A percentile compares a stretch with the other conserved stretches of the same genome.
phyloP scores from a whole-genome alignment of 2,888 invertebrate genomes.

The Calameuta filiformis region DNA sequence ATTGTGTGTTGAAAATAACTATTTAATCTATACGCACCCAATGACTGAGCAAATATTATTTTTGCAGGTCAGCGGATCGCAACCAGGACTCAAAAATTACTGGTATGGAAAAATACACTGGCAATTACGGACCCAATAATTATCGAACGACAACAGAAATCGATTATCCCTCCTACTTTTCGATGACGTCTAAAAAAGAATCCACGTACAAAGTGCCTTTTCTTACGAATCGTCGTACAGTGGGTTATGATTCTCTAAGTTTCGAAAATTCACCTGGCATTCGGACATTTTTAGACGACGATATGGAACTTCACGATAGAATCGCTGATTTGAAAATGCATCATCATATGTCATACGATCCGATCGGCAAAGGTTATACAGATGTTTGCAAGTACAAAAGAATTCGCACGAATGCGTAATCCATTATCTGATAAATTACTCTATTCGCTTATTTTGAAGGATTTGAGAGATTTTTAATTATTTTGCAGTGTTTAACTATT shows the following conservation, averaged over 20 bases:
- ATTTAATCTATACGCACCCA: neutral
- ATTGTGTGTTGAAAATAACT: neutral
- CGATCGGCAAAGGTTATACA: constrained; percentile 17
- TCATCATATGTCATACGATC: constrained; percentile 25
- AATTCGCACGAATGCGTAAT: neutral
- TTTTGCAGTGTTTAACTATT: neutral
- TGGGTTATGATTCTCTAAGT: constrained; percentile 37
- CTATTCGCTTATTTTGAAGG: neutral
- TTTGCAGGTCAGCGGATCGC: neutral
- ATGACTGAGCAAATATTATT: neutral
- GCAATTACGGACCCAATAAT: constrained; percentile 19
- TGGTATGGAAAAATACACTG: neutral
- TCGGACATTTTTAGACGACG: constrained; percentile 45
- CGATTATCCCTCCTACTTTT: constrained; percentile 36
- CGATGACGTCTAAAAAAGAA: constrained; percentile 24
- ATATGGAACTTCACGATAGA: constrained; percentile 38
- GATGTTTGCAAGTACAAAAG: neutral
- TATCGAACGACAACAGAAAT: constrained; percentile 39
- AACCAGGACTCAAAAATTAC: neutral
- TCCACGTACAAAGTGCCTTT: constrained; percentile 37
- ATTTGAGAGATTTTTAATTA: neutral
- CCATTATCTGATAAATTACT: neutral
- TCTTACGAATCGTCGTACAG: constrained; percentile 43
- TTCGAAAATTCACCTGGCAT: constrained; percentile 38
- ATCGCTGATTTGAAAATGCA: constrained; percentile 40